Base-by-base conservation (phyloP, 2,888 invertebrate genomes). In the Ashinkailepas kermadecensis region DNA sequence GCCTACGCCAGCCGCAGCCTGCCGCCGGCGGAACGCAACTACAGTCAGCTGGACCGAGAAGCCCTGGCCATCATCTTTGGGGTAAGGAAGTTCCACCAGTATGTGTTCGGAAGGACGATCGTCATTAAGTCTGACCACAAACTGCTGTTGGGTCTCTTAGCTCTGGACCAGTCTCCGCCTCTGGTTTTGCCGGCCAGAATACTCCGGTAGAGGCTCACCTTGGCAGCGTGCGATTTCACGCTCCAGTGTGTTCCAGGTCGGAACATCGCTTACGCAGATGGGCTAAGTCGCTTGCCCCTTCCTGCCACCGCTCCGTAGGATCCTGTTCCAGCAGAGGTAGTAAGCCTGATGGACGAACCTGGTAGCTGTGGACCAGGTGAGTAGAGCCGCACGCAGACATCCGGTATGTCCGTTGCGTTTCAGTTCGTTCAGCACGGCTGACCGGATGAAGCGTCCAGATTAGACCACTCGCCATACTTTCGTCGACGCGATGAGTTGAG, bases 61-160 rank as follows among this genome's bases (percentile, higher is more conserved):
- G 85, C 85, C 39, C 82, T 85, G 74, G 82, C 84, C 56, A 82
- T 85, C 21, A 82, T 85, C 13, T 86, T 83, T 81, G 85, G 85
- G 13, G 84, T 85, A 18, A 84, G 84, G 64, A 84, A 83, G 82
- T 86, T 86, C 82, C 84, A 85, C 80, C 82, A 85, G 67, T 86
- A 85, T 83, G 78, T 86, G 21, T 85, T 84, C 83, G 86, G 86
- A 21, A 80, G 84, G 58, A 83, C 84, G 54, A 86, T 86, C 83
- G 83, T 82, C 11, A 82, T n/a, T n/a, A n/a, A 86, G 12, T 86
- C 85, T 6, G 86, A 86, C 83, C 85, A 85, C 82, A 83, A 86
- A 80, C 85, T 86, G 18, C 83, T 86, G 80, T 82, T 83, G 21
- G 39, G 59, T 10, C 59, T 80, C 23, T 65, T 82, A 58, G 80